Percentiles rank a stretch among this genome's conserved stretches.
phyloP scores from a whole-genome alignment of 30 jellyfish, hydroid and myxozoan genomes.

The Aurelia coerulea region DNA sequence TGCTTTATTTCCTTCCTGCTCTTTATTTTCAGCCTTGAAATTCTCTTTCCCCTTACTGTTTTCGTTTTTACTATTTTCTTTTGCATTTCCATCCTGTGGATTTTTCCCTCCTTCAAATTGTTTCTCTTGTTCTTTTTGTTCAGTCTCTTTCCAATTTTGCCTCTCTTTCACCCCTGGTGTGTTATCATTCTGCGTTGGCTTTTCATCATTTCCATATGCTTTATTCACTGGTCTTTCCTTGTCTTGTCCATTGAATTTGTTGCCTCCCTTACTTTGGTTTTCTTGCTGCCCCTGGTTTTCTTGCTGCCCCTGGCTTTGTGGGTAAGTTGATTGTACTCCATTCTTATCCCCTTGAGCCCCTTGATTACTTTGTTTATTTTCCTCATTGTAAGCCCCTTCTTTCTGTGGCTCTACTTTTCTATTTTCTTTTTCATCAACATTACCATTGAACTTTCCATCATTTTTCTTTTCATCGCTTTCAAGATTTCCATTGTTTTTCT shows the following conservation, averaged over 20 bases:
- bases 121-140: slow-evolving; percentile 1
- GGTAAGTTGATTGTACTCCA: too few relatives aligned
- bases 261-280: background rate
- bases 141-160: background rate
- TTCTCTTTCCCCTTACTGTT: background rate
- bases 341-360: too few relatives aligned
- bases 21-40: too few relatives aligned
- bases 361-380: too few relatives aligned
- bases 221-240: slow-evolving; percentile 5
- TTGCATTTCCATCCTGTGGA: background rate
- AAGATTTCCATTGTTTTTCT: background rate
- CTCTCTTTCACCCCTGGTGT: background rate
- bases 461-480: background rate
- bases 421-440: background rate
- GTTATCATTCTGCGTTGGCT: slow-evolving; percentile 2
- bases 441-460: background rate
- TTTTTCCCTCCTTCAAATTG: too few relatives aligned
- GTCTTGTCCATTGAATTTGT: background rate
- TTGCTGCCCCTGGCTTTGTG: background rate
- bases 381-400: too few relatives aligned
- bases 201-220: background rate
- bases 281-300: background rate
- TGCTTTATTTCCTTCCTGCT: too few relatives aligned
- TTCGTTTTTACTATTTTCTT: background rate
- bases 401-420: too few relatives aligned